Conservation (phyloP, 92 coral and sea anemone species). For the Micromussa lordhowensis region DNA sequence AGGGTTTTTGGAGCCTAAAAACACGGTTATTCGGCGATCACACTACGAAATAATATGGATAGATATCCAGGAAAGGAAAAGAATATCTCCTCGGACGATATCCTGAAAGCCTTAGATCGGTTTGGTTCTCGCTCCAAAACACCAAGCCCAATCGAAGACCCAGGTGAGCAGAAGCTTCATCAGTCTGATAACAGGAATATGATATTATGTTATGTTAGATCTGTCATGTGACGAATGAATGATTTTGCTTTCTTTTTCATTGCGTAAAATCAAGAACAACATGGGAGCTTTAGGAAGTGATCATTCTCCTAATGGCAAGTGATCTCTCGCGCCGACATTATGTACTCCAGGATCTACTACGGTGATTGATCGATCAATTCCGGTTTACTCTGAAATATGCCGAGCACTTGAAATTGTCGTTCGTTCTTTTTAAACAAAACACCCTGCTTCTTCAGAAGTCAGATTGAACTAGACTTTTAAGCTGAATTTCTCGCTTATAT, state of each 20-base stretch:
- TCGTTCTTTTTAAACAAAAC: not conserved
- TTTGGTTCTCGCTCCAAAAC: constrained; percentile 62
- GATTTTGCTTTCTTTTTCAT: not conserved
- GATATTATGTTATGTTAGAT: not conserved
- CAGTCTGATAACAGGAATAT: not conserved
- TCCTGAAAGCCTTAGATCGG: constrained; percentile 64
- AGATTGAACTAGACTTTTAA: not conserved
- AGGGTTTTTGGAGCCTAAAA: not conserved
- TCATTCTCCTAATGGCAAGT: not conserved
- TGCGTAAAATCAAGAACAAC: not conserved
- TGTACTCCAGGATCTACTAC: too few species aligned
- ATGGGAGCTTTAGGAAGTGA: not conserved
- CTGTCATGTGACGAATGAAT: not conserved
- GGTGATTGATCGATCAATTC: not conserved
- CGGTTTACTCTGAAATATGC: not conserved
- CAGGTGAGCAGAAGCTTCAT: constrained; percentile 8
- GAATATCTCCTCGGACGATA: constrained; percentile 66
- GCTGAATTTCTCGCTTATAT: not conserved
- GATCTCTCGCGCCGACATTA: not conserved
- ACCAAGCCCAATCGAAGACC: constrained; percentile 42
- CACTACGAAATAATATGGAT: constrained; percentile 57
- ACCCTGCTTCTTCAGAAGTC: not conserved
- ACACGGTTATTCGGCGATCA: not conserved
- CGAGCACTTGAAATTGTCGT: not conserved
- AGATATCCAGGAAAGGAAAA: constrained; percentile 23